Evolutionary conservation across 2,888 invertebrate species (phyloP).

Genomic region (Pycnomerus fuliginosus): DNA sequence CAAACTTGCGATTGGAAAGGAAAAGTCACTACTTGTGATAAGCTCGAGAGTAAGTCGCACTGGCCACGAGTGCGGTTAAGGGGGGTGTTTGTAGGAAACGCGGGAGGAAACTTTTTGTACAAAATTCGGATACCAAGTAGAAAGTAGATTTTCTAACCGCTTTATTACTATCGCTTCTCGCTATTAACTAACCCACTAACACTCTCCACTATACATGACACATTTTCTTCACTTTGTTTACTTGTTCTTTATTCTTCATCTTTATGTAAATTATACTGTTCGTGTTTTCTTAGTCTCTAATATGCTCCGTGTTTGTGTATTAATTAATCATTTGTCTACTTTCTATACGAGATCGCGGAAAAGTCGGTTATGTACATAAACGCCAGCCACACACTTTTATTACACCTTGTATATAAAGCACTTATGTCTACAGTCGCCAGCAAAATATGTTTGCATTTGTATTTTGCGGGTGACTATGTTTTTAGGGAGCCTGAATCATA

Average conservation of each 20-base stretch:
- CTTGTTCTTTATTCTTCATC: neutral
- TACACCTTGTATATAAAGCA: conserved; percentile 24
- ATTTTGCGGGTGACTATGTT: too few species aligned
- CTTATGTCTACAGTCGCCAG: too few species aligned
- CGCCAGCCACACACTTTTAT: conserved; percentile 10
- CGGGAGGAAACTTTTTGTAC: conserved; percentile 9
- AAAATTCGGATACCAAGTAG: conserved; percentile 15
- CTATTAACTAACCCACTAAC: conserved; percentile 16
- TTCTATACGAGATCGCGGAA: conserved; percentile 29
- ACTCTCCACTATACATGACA: conserved; percentile 4
- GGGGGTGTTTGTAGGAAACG: conserved; percentile 25
- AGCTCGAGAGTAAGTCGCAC: conserved; percentile 90
- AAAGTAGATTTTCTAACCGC: conserved; percentile 27
- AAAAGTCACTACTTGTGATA: conserved; percentile 95
- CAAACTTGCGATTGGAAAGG: conserved; percentile 99
- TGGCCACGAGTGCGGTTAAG: conserved; percentile 33
- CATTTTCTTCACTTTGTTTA: conserved; percentile 5
- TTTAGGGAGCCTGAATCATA: too few species aligned
- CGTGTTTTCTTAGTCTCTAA: conserved; percentile 3
- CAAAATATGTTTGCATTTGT: too few species aligned
- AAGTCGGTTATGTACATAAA: conserved; percentile 1
- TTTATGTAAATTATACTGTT: conserved; percentile 1
- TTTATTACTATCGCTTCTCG: conserved; percentile 14
- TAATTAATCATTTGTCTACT: conserved; percentile 32
- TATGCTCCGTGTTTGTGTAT: conserved; percentile 15